Conservation (phyloP, 2,888 invertebrate genomes). For the Perizoma flavofasciatum region DNA sequence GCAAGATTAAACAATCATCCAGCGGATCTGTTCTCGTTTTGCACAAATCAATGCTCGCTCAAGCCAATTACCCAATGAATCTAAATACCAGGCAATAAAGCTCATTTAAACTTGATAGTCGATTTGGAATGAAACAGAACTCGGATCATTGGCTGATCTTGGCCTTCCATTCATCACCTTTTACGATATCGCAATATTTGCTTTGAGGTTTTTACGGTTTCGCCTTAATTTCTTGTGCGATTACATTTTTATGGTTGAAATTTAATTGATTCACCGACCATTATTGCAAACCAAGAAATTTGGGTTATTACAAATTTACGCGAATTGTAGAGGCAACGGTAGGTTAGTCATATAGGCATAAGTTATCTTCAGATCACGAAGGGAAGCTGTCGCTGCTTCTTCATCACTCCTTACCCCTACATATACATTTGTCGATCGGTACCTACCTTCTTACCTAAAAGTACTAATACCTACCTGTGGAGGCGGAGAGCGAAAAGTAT, state of each 20-base stretch:
- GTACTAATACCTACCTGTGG: too few relatives aligned
- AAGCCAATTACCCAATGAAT: not conserved
- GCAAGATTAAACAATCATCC: too few relatives aligned
- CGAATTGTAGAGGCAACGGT: not conserved
- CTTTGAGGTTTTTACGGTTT: conserved; percentile 74
- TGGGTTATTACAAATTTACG: conserved; percentile 36
- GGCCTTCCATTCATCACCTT: conserved; percentile 77
- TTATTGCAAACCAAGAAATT: conserved; percentile 49
- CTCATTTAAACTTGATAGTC: conserved; percentile 5
- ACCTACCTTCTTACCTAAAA: too few relatives aligned
- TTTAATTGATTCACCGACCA: conserved; percentile 55
- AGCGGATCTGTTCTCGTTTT: too few relatives aligned
- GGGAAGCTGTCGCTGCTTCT: too few relatives aligned
- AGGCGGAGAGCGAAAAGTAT: too few relatives aligned
- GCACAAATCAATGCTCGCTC: too few relatives aligned
- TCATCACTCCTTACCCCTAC: too few relatives aligned
- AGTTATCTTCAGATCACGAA: too few relatives aligned
- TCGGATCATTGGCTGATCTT: conserved; percentile 63
- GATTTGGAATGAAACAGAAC: conserved; percentile 5
- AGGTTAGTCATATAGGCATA: too few relatives aligned
- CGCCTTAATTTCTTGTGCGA: conserved; percentile 70
- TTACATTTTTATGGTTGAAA: conserved; percentile 61
- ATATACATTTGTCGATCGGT: too few relatives aligned
- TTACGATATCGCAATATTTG: conserved; percentile 67
- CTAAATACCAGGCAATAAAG: not conserved